A percentile compares a stretch with the other conserved stretches of the same genome.
These are phyloP conservation scores for Diglossa cyanea DNA, from an alignment of 2,797 vertebrate genomes.

Conservation along the genomic window DNA sequence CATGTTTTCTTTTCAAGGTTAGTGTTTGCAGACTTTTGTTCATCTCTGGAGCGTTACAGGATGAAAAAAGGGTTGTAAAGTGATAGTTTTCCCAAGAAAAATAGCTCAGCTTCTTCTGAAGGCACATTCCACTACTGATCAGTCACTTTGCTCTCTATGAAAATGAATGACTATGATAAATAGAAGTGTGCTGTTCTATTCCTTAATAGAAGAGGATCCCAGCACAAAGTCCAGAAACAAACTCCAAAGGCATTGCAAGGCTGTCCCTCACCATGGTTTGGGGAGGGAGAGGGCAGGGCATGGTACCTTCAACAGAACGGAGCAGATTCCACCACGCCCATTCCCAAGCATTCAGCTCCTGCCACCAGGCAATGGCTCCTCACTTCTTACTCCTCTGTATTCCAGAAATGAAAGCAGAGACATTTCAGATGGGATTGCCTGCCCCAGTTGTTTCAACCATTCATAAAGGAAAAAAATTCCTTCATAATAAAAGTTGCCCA, in stretches of 20 bases:
- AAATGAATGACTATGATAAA: background rate
- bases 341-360: background rate
- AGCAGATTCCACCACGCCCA: background rate
- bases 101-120: background rate
- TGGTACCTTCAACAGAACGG: background rate
- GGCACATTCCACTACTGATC: background rate
- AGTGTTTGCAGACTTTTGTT: background rate
- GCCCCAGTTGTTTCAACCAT: background rate
- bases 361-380: background rate
- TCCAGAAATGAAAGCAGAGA: background rate
- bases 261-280: background rate
- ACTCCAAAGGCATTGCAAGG: background rate
- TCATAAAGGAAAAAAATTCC: background rate
- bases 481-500: background rate
- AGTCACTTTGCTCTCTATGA: background rate
- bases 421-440: background rate
- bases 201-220: background rate
- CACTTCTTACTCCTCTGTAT: accelerated
- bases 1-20: background rate
- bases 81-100: background rate
- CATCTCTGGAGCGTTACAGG: background rate
- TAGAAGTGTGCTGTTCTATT: accelerated
- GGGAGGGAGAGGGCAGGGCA: background rate
- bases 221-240: background rate
- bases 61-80: background rate